Evolutionary conservation across 2,888 invertebrate species (phyloP), one percentile per base, ranked within the genome.

Genomic region (Polymixis flavicincta): DNA sequence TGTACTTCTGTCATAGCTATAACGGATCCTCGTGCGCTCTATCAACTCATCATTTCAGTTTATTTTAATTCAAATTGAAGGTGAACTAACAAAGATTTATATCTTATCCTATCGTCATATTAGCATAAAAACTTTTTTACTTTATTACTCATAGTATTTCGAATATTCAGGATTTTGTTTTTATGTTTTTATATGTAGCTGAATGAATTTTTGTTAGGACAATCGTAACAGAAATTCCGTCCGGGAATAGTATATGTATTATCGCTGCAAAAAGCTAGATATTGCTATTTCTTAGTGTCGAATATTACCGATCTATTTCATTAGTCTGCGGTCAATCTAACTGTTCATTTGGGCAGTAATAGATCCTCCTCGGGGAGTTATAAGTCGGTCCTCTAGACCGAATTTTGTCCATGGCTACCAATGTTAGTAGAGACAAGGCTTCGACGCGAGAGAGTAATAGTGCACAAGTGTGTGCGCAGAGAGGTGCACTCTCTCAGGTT

Each of bases 41-140:
- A 65, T 71, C 37, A 57, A 57, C 82, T 67, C 45, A 57, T 66
- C 28, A 55, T 82, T 78, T 37, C 50, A 55, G 76, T 63, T 67
- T 55, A 28, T 80, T 61, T 83, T 37, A 71, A 83, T 78, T 71
- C 11, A 25, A 52, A 52, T 45, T 80, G 50, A 76, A 77, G 70
- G 54, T 50, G 37, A 65, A 82, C n/a, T 61, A 37, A 61, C 37
- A n/a, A 66, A 55, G 25, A 59, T 76, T 65, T 67, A 42, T 55
- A 59, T 64, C 17, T 68, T 66, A 55, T 17, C 55, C 9, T 32
- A 25, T 9, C 54, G 13, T n/a, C 42, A 45, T 1, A 17, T 55
- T 55, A 61, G 50, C 65, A 66, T 80, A 55, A 1, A n/a, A 25
- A 25, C 4, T 37, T 52, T 22, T 42, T 74, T 19, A 14, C 1